These are phyloP conservation scores for Drosophila prolongata DNA, from an alignment of 2,888 invertebrate genomes.

Conservation along the genomic window DNA sequence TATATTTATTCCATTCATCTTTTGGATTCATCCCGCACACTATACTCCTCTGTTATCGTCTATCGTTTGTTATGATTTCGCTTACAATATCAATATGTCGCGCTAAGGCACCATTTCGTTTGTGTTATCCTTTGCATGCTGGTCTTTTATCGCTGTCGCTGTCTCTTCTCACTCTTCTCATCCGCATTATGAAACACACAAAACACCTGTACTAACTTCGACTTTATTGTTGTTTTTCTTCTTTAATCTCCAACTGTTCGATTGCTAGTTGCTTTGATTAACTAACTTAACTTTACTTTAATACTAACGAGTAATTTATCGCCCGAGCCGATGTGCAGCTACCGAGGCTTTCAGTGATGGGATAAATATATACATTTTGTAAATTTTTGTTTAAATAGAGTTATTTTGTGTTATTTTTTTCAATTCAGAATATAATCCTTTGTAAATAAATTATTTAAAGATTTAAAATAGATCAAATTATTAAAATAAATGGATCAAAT, in stretches of 20 bases:
- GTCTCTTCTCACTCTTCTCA: constrained; percentile 12
- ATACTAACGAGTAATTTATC: constrained; percentile 11
- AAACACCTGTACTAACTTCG: constrained; percentile 5
- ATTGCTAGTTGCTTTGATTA: constrained; percentile 39
- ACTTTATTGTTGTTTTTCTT: constrained; percentile 13
- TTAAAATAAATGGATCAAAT: no score
- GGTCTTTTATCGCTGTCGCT: constrained; percentile 4
- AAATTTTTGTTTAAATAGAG: no score
- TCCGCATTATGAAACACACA: constrained; percentile 11
- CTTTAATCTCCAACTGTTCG: constrained; percentile 29
- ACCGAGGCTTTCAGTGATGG: constrained; percentile 2
- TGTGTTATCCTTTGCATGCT: constrained; percentile 27
- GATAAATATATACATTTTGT: background rate
- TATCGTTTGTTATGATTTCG: constrained; percentile 3
- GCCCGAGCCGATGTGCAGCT: constrained; percentile 16
- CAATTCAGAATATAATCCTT: no score
- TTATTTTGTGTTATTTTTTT: no score
- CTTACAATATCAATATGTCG: background rate
- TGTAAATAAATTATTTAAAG: no score
- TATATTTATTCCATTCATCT: constrained; percentile 17
- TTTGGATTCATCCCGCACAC: constrained; percentile 18
- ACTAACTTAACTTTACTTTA: constrained; percentile 9
- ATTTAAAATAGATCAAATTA: no score
- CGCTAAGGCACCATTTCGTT: background rate
- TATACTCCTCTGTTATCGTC: constrained; percentile 5